Percentiles rank a stretch among this genome's conserved stretches.
phyloP scores from a whole-genome alignment of 2,797 vertebrate genomes.

The Xiphorhynchus erythropygius region DNA sequence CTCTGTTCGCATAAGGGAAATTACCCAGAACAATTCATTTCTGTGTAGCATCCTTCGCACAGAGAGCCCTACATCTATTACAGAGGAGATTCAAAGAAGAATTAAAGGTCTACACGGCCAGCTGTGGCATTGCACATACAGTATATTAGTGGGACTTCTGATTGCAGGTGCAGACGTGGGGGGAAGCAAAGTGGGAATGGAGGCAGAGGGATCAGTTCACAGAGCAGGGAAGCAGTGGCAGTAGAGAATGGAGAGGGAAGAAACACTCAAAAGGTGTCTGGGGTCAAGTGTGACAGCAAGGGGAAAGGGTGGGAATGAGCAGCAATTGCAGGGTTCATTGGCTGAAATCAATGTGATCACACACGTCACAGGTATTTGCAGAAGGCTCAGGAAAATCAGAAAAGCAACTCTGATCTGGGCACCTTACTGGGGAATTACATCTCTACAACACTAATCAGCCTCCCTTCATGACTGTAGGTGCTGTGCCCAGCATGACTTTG shows the following conservation, averaged over 20 bases:
- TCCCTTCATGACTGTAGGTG: background rate
- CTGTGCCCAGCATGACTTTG: background rate
- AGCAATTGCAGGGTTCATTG: background rate
- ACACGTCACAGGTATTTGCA: accelerated
- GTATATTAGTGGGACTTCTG: background rate
- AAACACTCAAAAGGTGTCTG: background rate
- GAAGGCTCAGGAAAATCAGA: background rate
- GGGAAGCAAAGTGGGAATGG: background rate
- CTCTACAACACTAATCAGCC: background rate
- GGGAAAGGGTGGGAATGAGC: background rate
- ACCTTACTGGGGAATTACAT: background rate
- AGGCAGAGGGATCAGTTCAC: background rate
- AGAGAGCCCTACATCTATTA: background rate
- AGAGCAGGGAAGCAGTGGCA: background rate
- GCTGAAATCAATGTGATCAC: background rate
- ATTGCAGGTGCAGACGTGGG: background rate
- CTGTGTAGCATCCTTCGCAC: background rate
- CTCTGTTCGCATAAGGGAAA: background rate
- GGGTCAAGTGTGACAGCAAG: background rate
- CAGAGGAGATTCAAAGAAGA: background rate
- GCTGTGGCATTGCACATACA: accelerated
- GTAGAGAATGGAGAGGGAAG: background rate
- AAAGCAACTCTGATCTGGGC: background rate
- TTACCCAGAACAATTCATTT: background rate
- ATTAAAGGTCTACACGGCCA: background rate